These are phyloP conservation scores for Casuarius casuarius DNA, from an alignment of 2,113 vertebrate species.

Conservation along the genomic window DNA sequence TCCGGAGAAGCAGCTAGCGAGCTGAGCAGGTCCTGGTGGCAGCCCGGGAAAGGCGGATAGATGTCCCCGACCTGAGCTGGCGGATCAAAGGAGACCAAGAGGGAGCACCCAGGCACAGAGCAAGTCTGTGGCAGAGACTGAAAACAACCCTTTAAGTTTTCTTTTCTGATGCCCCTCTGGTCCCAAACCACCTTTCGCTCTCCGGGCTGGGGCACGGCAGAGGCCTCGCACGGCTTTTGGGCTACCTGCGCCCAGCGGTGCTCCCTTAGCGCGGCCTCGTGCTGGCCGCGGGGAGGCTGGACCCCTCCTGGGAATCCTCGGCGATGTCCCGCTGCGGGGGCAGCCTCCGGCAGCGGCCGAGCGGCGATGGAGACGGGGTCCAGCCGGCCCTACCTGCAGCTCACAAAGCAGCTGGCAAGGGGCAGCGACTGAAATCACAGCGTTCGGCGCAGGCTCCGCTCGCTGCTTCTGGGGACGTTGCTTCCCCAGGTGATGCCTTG, in stretches of 20 bases:
- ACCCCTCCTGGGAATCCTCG: too few relatives aligned
- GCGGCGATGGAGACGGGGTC: fast-evolving
- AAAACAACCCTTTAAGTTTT: fast-evolving
- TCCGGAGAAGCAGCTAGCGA: neutral
- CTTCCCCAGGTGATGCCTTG: fast-evolving
- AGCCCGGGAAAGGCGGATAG: neutral
- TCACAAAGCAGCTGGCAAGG: fast-evolving
- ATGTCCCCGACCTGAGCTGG: neutral
- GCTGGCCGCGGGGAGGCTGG: too few relatives aligned
- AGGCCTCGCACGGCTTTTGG: neutral
- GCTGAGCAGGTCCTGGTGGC: neutral
- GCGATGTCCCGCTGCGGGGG: neutral
- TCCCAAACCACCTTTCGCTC: fast-evolving
- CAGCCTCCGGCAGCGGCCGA: fast-evolving
- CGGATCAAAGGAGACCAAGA: neutral
- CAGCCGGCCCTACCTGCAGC: neutral
- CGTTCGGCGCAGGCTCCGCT: fast-evolving
- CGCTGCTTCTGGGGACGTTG: fast-evolving
- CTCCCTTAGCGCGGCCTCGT: too few relatives aligned
- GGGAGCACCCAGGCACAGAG: neutral
- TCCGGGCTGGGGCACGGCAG: fast-evolving
- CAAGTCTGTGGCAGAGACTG: neutral
- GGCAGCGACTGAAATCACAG: fast-evolving
- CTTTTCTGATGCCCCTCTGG: neutral
- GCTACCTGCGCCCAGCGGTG: too few relatives aligned